Percentiles rank a stretch among this genome's conserved stretches.
Evolutionary conservation across 2,888 invertebrate genomes (phyloP).

Genomic region (Eumerus sabulonum): DNA sequence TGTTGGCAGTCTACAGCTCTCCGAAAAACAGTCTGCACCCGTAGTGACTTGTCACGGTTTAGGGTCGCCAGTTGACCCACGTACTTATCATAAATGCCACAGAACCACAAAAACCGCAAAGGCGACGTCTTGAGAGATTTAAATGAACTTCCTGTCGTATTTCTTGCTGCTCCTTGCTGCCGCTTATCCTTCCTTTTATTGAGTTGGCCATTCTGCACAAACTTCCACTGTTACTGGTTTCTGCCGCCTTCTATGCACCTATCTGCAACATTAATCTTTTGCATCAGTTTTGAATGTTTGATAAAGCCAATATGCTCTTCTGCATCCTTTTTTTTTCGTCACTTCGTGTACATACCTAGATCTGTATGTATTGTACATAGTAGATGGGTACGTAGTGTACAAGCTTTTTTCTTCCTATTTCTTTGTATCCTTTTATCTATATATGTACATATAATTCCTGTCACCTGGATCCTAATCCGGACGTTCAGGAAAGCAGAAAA

Average conservation of each 20-base stretch:
- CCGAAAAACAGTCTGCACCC: slow-evolving; percentile 16
- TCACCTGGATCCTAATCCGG: slow-evolving; percentile 60
- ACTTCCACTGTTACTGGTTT: slow-evolving; percentile 44
- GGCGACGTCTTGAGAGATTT: slow-evolving; percentile 49
- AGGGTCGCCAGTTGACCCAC: slow-evolving; percentile 43
- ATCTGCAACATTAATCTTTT: slow-evolving; percentile 51
- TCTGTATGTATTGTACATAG: no score
- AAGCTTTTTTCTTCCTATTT: slow-evolving; percentile 8
- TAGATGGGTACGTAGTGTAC: slow-evolving; percentile 52
- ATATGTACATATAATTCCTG: slow-evolving; percentile 6
- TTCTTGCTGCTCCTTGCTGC: slow-evolving; percentile 19
- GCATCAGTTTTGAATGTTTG: slow-evolving; percentile 64
- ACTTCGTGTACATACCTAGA: slow-evolving; percentile 8
- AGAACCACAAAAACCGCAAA: slow-evolving; percentile 49
- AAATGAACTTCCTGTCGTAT: slow-evolving; percentile 46
- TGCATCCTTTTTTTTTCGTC: slow-evolving; percentile 11
- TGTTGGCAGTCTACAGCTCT: slow-evolving; percentile 16
- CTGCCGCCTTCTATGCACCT: neutral
- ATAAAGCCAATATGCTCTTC: slow-evolving; percentile 38
- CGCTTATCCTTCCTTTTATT: slow-evolving; percentile 10
- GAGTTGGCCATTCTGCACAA: slow-evolving; percentile 21
- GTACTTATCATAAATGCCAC: slow-evolving; percentile 45
- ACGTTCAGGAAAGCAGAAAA: slow-evolving; percentile 30
- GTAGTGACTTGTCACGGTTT: slow-evolving; percentile 13
- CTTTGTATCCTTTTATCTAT: no score